Percentiles rank a stretch among this genome's conserved stretches.
These are phyloP conservation scores for Stratiomys singularior DNA, from an alignment of 2,888 invertebrate genomes.

Conservation along the genomic window DNA sequence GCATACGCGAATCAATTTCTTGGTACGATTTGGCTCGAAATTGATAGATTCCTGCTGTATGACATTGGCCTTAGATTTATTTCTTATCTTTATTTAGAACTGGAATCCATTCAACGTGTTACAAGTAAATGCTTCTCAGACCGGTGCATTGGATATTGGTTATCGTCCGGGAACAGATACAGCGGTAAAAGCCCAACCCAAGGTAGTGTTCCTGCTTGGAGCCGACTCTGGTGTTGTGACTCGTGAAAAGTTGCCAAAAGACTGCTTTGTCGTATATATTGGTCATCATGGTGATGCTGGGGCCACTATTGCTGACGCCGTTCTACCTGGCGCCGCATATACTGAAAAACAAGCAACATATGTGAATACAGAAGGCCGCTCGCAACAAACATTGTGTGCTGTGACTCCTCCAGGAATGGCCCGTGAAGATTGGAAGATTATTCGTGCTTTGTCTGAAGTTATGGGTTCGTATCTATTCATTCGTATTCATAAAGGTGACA, in stretches of 20 bases:
- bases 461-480: slow-evolving; percentile 63
- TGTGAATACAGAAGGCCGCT: slow-evolving; percentile 97
- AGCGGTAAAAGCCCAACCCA: slow-evolving; percentile 74
- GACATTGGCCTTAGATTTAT: not conserved
- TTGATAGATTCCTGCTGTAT: too few species aligned
- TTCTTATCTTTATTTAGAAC: slow-evolving; percentile 56
- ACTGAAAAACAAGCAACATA: slow-evolving; percentile 98
- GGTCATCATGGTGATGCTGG: slow-evolving; percentile 97
- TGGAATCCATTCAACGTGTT: slow-evolving; percentile 93
- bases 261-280: slow-evolving; percentile 89
- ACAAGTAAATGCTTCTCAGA: slow-evolving; percentile 92
- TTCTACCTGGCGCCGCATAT: slow-evolving; percentile 96
- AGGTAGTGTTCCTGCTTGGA: slow-evolving; percentile 89
- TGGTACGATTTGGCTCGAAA: too few species aligned
- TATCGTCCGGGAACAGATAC: slow-evolving; percentile 80
- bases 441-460: slow-evolving; percentile 96
- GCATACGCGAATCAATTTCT: not conserved
- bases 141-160: slow-evolving; percentile 95
- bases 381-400: slow-evolving; percentile 89
- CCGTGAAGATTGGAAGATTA: slow-evolving; percentile 98
- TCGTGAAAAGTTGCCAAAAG: slow-evolving; percentile 80
- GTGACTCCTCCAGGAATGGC: slow-evolving; percentile 93
- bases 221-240: slow-evolving; percentile 89
- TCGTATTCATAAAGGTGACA: not conserved
- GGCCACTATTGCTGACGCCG: slow-evolving; percentile 90